Percentiles rank a stretch among this genome's conserved stretches.
phyloP scores from a whole-genome alignment of 2,888 invertebrate genomes.

The Scelioninae gen. 1 region DNA sequence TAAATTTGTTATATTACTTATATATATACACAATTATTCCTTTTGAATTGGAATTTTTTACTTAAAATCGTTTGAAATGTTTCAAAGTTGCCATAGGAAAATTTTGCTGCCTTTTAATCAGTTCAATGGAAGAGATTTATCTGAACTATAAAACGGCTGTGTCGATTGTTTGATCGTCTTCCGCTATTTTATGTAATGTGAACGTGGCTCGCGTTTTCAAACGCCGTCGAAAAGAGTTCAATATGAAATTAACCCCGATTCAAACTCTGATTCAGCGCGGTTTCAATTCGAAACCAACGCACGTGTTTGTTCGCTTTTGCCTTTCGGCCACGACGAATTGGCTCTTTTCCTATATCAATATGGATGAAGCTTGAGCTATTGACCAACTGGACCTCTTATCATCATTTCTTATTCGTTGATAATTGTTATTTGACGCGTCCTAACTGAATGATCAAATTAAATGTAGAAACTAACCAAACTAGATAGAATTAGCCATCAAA shows the following conservation, averaged over 20 bases:
- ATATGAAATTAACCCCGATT: slow-evolving; percentile 10
- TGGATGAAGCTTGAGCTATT: too few species aligned
- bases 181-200: slow-evolving; percentile 7
- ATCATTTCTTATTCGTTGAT: too few species aligned
- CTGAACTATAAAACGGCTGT: not conserved
- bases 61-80: too few species aligned
- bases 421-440: too few species aligned
- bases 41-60: too few species aligned
- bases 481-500: slow-evolving; percentile 1
- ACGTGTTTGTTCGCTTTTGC: not conserved
- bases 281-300: slow-evolving; percentile 7
- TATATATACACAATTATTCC: too few species aligned
- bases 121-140: slow-evolving; percentile 10
- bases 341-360: not conserved
- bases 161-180: slow-evolving; percentile 2
- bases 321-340: not conserved
- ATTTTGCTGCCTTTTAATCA: not conserved
- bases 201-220: not conserved
- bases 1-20: too few species aligned
- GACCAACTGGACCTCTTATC: too few species aligned
- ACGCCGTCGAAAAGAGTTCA: slow-evolving; percentile 11
- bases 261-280: not conserved
- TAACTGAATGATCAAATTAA: not conserved
- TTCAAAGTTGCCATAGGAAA: not conserved
- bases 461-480: not conserved